These are phyloP conservation scores for Nemotelus pantherinus DNA, from an alignment of 2,888 invertebrate species.

Conservation along the genomic window DNA sequence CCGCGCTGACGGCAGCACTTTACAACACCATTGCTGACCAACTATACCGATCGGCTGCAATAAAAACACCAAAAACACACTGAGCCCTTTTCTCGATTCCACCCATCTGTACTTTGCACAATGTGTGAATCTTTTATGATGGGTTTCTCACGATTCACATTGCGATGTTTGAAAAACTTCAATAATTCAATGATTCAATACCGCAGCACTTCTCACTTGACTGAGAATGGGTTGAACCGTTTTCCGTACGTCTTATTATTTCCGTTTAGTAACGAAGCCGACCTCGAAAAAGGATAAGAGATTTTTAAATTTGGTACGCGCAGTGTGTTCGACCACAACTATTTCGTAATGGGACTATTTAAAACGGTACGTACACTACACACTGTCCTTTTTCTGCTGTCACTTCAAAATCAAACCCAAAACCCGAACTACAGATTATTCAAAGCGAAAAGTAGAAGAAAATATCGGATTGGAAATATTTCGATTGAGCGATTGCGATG, in stretches of 20 bases:
- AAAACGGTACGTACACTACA: too few relatives aligned
- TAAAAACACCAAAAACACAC: background rate
- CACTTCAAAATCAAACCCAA: background rate
- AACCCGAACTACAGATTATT: background rate
- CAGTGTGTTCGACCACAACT: too few relatives aligned
- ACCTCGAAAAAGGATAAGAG: background rate
- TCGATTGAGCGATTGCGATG: background rate
- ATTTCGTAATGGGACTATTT: too few relatives aligned
- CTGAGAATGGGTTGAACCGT: background rate
- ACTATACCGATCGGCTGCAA: conserved; percentile 6
- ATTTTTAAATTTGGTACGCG: too few relatives aligned
- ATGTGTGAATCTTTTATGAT: conserved; percentile 3
- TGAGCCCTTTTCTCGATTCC: background rate
- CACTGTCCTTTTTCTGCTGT: too few relatives aligned
- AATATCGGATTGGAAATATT: background rate
- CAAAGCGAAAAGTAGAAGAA: background rate
- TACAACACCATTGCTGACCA: conserved; percentile 1
- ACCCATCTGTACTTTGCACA: conserved; percentile 14
- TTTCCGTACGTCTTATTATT: background rate
- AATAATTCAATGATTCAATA: background rate
- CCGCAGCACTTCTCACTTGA: conserved; percentile 4
- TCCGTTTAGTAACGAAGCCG: background rate
- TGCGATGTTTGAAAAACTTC: background rate
- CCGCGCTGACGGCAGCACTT: background rate
- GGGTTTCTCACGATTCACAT: background rate